A percentile compares a stretch with the other conserved stretches of the same genome.
Conservation (phyloP, 2,113 vertebrate species). For the Chamaea fasciata region DNA sequence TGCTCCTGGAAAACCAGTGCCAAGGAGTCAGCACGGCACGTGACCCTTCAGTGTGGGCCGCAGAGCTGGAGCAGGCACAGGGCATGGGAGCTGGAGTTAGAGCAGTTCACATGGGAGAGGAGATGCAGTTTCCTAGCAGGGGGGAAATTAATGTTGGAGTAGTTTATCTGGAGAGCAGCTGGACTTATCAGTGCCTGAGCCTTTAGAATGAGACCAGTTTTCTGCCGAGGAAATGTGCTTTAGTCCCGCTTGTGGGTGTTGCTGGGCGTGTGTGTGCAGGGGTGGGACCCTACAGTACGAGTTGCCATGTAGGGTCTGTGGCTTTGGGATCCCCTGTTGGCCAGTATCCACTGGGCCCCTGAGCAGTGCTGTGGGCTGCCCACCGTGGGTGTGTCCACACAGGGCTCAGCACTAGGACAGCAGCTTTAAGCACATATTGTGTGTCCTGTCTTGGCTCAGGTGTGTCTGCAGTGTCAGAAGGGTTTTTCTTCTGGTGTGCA, state of each 20-base stretch:
- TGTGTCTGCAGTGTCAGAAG: not conserved
- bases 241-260: not conserved
- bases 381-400: accelerated
- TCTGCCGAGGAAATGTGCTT: not conserved
- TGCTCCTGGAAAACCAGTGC: not conserved
- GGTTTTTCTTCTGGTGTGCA: not conserved
- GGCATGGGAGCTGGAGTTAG: accelerated
- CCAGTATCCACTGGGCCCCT: not conserved
- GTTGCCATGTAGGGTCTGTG: not conserved
- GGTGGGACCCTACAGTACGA: accelerated
- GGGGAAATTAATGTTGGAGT: not conserved
- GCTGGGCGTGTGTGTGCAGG: accelerated
- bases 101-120: not conserved
- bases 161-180: not conserved
- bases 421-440: not conserved
- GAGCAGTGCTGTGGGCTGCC: not conserved
- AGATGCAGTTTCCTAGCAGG: not conserved
- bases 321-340: not conserved
- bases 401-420: not conserved
- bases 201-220: not conserved
- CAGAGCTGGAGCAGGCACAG: not conserved
- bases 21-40: accelerated
- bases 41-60: not conserved
- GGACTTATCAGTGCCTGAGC: not conserved
- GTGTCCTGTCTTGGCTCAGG: not conserved